Evolutionary conservation across 2,113 vertebrate species (phyloP).

Genomic region (Tauraco erythrolophus): DNA sequence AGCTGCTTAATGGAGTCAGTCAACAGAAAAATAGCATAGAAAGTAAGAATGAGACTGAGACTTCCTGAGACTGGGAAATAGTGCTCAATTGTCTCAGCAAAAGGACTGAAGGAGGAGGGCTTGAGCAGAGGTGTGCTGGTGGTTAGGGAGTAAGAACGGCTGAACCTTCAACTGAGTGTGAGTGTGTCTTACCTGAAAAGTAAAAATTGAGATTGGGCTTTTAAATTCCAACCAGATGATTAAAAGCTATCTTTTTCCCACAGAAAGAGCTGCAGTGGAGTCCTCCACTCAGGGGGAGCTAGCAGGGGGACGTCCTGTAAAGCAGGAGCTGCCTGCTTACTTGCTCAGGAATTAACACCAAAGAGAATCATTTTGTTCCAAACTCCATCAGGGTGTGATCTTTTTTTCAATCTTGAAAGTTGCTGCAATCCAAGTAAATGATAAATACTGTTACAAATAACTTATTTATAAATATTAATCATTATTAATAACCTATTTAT

Average conservation of each 20-base stretch:
- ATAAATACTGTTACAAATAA: not conserved
- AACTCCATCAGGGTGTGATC: not conserved
- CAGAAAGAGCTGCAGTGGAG: not conserved
- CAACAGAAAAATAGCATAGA: not conserved
- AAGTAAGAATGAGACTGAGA: not conserved
- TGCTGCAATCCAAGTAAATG: not conserved
- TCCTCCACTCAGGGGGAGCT: not conserved
- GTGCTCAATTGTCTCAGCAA: rapidly evolving
- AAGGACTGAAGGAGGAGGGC: not conserved
- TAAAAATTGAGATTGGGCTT: not conserved
- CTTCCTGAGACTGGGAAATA: not conserved
- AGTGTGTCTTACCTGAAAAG: not conserved
- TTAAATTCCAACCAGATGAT: not conserved
- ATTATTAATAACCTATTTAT: not conserved
- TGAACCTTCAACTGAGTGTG: rapidly evolving
- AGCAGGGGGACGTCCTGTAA: not conserved
- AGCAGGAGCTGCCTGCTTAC: not conserved
- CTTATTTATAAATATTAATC: not conserved
- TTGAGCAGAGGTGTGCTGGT: not conserved
- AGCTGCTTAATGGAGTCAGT: not conserved
- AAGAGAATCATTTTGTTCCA: not conserved
- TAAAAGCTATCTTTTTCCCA: not conserved
- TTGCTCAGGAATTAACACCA: not conserved
- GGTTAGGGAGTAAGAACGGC: not conserved
- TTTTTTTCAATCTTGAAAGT: not conserved